Base-by-base conservation (phyloP, 2,888 invertebrate genomes). In the Villa cingulata region DNA sequence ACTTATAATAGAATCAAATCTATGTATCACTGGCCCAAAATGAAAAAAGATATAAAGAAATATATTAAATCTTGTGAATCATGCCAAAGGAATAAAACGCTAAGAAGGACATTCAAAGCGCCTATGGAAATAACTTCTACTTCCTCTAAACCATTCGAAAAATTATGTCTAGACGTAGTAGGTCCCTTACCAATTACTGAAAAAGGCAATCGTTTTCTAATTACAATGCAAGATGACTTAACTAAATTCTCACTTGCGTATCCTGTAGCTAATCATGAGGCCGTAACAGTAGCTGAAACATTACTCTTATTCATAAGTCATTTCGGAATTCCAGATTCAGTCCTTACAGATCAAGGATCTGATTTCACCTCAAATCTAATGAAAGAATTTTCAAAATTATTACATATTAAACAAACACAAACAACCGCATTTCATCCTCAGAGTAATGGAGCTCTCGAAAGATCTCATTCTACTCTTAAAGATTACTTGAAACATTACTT, bases 311-410 rank as follows among this genome's bases (percentile, higher is more conserved):
- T 6, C 43, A 58, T 3, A 63, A 64, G 48, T 64, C 65, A 15
- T 60, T 65, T 12, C 64, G 66, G 2, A 58, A 61, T 52, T 46
- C 46, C 6, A 56, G 32, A 18, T 7, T 18, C 40, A 2, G 41
- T 66, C 29, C 45, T 69, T 1, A 59, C 66, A 0, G 68, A 70
- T 50, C 61, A 63, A 57, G 68, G 64, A 3, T 55, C 58, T 12
- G 58, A 66, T 45, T 66, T 67, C 49, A 61, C 53, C 7, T 61
- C 62, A 3, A 51, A 61, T 10, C 27, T 64, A 41, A 51, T 65
- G 4, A 58, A 59, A 56, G 54, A 63, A 53, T 19, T 61, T 29
- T 51, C 52, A n/a, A 59, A 59, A 51, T 40, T 62, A 20, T 57
- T 64, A 37, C 55, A 60, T 54, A 58, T 59, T 5, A 60, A 58